Percentiles rank a stretch among this genome's conserved stretches.
These are phyloP conservation scores for Erythrolamprus reginae DNA, from an alignment of 2,113 vertebrate species.

Conservation along the genomic window DNA sequence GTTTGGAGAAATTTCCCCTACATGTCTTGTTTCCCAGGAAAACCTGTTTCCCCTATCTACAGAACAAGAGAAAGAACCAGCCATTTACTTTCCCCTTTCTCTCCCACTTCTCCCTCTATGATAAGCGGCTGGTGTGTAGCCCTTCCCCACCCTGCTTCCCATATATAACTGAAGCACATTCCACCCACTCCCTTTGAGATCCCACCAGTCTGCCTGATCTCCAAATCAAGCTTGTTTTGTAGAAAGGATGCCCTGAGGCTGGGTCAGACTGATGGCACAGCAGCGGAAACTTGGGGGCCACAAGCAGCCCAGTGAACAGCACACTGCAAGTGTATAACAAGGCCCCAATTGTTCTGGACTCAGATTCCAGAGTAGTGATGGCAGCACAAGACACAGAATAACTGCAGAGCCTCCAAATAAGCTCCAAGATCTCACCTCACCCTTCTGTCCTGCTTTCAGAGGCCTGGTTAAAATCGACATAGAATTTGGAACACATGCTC, in stretches of 20 bases:
- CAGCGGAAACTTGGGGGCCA: constrained; percentile 22
- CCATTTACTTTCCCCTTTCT: neutral
- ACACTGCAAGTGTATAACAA: neutral
- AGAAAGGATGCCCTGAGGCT: neutral
- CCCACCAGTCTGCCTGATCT: neutral
- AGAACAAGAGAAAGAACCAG: neutral
- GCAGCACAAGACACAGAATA: neutral
- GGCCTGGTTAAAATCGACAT: neutral
- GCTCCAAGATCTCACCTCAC: neutral
- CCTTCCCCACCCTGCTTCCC: neutral
- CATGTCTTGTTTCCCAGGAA: neutral
- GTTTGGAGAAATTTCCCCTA: neutral
- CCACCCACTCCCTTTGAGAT: neutral
- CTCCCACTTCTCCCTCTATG: neutral
- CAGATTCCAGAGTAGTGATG: constrained; percentile 18
- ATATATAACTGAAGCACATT: neutral
- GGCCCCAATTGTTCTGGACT: constrained; percentile 3
- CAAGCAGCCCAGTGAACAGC: neutral
- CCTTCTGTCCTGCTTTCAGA: neutral
- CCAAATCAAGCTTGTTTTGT: neutral
- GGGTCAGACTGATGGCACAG: neutral
- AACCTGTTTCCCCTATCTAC: neutral
- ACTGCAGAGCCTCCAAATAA: neutral
- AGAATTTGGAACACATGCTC: neutral
- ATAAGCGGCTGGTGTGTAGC: neutral